Percentiles rank a stretch among this genome's conserved stretches.
phyloP scores from a whole-genome alignment of 2,888 invertebrate species.

The Troides oblongomaculatus region DNA sequence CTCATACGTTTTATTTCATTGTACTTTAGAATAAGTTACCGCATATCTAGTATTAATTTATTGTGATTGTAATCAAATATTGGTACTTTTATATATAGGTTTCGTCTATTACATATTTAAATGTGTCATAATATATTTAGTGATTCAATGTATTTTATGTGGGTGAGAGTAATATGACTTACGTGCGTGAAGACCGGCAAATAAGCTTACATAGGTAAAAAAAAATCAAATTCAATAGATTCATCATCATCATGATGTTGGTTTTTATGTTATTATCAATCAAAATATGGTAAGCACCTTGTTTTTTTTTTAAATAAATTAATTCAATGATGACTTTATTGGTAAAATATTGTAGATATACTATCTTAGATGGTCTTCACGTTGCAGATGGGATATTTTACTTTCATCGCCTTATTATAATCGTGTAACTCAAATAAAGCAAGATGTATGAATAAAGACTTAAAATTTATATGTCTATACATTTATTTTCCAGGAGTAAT shows the following conservation, averaged over 20 bases:
- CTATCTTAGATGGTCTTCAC: not conserved
- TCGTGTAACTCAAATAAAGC: conserved; percentile 5
- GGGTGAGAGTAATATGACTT: not conserved
- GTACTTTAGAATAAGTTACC: conserved; percentile 4
- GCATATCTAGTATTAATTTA: conserved; percentile 11
- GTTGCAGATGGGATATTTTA: not conserved
- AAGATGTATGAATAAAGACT: conserved; percentile 27
- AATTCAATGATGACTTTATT: no score
- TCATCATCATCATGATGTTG: no score
- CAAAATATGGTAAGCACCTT: no score
- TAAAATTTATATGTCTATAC: conserved; percentile 1
- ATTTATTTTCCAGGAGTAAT: no score
- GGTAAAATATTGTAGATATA: no score
- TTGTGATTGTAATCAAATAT: conserved; percentile 17
- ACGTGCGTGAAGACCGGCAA: not conserved
- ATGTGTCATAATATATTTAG: conserved; percentile 26
- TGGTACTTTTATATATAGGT: not conserved
- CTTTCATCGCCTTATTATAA: not conserved
- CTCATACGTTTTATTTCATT: not conserved
- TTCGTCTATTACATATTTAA: conserved; percentile 5
- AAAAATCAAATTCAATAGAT: no score
- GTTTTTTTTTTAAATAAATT: no score
- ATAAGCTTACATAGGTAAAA: no score
- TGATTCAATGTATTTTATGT: not conserved
- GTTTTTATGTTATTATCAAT: no score